These are phyloP conservation scores for Benitochromis conjunctus DNA, from an alignment of 2,113 vertebrate species.

Conservation along the genomic window DNA sequence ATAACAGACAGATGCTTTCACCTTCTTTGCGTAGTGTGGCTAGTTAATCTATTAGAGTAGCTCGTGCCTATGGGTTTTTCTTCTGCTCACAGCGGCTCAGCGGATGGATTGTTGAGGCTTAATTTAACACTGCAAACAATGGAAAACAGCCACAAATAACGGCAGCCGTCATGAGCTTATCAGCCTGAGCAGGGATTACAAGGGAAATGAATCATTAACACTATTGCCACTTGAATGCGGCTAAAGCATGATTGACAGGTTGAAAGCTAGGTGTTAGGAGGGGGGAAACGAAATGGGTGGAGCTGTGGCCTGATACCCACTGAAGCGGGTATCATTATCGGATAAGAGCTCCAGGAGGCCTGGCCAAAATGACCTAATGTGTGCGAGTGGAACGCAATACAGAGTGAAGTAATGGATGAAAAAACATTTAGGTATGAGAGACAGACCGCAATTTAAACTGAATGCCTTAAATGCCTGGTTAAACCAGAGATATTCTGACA, in stretches of 20 bases:
- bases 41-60: slow-evolving; percentile 52
- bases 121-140: slow-evolving; percentile 74
- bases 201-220: slow-evolving; percentile 74
- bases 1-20: slow-evolving; percentile 31
- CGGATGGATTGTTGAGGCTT: slow-evolving; percentile 63
- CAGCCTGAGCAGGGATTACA: slow-evolving; percentile 71
- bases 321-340: slow-evolving; percentile 60
- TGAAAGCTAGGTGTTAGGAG: slow-evolving; percentile 38
- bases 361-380: slow-evolving; percentile 45
- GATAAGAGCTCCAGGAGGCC: slow-evolving; percentile 45
- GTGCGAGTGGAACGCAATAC: background rate
- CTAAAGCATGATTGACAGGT: slow-evolving; percentile 72
- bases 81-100: slow-evolving; percentile 48
- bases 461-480: background rate
- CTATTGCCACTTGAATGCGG: slow-evolving; percentile 68
- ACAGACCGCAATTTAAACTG: background rate
- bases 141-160: slow-evolving; percentile 65
- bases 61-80: slow-evolving; percentile 42
- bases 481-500: slow-evolving; percentile 14
- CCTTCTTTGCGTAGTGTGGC: slow-evolving; percentile 35
- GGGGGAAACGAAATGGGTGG: slow-evolving; percentile 34
- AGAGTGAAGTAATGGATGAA: slow-evolving; percentile 7
- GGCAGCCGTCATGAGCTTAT: slow-evolving; percentile 67
- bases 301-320: slow-evolving; percentile 47
- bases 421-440: slow-evolving; percentile 15